phyloP scores from a whole-genome alignment of 2,797 vertebrate genomes.

The Oreochromis mossambicus region DNA sequence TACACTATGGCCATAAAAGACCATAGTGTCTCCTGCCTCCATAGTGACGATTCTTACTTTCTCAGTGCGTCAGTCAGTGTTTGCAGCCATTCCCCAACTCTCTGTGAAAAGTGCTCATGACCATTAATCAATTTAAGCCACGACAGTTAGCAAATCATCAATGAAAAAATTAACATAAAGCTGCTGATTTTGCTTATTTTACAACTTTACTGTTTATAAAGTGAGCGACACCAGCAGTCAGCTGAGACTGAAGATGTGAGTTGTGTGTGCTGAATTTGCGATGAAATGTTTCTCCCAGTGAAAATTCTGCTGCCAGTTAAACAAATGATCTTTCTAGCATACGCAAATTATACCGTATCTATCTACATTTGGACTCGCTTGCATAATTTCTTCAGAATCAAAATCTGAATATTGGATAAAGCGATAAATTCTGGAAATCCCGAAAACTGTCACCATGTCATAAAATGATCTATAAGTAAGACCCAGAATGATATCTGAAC shows the following conservation, averaged over 20 bases:
- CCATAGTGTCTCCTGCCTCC: background rate
- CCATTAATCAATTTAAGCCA: background rate
- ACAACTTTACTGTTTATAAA: background rate
- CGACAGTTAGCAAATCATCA: background rate
- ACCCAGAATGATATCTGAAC: background rate
- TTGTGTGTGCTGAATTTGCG: fast-evolving
- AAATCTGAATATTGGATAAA: background rate
- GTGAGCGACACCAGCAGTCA: background rate
- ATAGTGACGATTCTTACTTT: background rate
- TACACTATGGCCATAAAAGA: background rate
- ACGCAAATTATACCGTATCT: background rate
- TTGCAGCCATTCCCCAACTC: background rate
- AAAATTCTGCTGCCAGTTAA: background rate
- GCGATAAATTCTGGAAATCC: fast-evolving
- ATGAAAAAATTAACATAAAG: background rate
- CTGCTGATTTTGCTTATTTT: background rate
- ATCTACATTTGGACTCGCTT: background rate
- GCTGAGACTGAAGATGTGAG: background rate
- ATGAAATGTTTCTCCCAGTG: background rate
- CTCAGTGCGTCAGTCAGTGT: background rate
- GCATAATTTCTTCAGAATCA: background rate
- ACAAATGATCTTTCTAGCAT: background rate
- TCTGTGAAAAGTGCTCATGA: background rate
- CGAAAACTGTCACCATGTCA: background rate
- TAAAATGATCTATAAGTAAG: background rate